These are phyloP conservation scores for Leucopsar rothschildi DNA, from an alignment of 2,113 vertebrate genomes.

Conservation along the genomic window DNA sequence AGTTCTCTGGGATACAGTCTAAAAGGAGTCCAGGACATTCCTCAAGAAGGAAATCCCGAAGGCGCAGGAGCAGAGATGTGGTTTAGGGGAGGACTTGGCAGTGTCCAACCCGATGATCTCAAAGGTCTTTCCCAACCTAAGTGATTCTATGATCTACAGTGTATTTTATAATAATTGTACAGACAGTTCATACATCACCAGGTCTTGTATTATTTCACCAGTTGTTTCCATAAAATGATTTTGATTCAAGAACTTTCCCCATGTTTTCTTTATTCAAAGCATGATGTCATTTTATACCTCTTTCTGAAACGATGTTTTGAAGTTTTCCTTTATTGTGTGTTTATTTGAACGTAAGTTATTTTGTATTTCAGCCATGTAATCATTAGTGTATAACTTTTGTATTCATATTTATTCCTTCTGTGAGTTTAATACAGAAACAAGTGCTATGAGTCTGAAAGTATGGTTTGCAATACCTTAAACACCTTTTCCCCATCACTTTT, in stretches of 20 bases:
- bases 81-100: not conserved
- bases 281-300: not conserved
- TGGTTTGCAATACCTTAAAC: not conserved
- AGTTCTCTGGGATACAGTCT: not conserved
- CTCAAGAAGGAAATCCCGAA: not conserved
- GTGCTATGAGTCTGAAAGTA: not conserved
- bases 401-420: not conserved
- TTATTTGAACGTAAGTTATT: not conserved
- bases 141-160: not conserved
- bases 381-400: not conserved
- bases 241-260: not conserved
- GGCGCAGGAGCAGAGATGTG: accelerated
- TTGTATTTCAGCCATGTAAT: not conserved
- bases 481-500: not conserved
- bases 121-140: not conserved
- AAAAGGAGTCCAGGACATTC: not conserved
- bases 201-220: not conserved
- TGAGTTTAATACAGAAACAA: not conserved
- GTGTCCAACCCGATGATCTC: accelerated
- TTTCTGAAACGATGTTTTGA: not conserved
- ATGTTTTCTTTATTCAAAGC: not conserved
- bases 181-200: not conserved
- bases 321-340: not conserved
- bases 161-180: not conserved
- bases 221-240: not conserved